phyloP scores from a whole-genome alignment of 1,140 invertebrate species.

The Drosophila yakuba region DNA sequence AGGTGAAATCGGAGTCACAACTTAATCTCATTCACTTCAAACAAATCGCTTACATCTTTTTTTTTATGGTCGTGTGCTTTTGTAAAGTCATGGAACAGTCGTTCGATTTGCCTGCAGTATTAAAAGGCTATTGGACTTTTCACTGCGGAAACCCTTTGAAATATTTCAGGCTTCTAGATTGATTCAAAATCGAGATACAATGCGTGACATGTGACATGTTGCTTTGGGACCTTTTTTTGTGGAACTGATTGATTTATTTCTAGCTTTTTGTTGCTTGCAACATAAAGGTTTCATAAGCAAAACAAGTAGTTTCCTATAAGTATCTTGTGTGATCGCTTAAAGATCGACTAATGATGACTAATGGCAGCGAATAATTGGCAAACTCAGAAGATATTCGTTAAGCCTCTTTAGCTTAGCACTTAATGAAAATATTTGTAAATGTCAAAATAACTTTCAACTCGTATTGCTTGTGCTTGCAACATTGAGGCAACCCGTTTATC shows the following conservation, averaged over 20 bases:
- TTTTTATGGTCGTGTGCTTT: constrained; percentile 3
- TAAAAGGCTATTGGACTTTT: constrained; percentile 23
- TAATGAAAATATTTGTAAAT: too few species aligned
- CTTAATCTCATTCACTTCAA: constrained; percentile 43
- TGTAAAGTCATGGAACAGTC: constrained; percentile 1
- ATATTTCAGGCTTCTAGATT: constrained; percentile 5
- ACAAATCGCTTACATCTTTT: constrained; percentile 28
- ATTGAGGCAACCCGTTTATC: too few species aligned
- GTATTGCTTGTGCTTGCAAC: too few species aligned
- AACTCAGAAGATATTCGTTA: too few species aligned
- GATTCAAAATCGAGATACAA: constrained; percentile 22
- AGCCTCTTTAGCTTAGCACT: too few species aligned
- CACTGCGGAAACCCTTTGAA: constrained; percentile 11
- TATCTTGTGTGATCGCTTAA: too few species aligned
- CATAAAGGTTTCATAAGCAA: not conserved
- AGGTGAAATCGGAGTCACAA: constrained; percentile 49
- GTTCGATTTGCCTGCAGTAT: constrained; percentile 22
- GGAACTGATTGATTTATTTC: not conserved
- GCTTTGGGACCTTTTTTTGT: not conserved
- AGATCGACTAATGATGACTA: not conserved
- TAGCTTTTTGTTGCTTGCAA: too few species aligned
- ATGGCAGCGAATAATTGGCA: not conserved
- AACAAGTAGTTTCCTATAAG: too few species aligned
- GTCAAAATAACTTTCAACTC: too few species aligned
- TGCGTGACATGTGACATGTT: not conserved